Evolutionary conservation across 2,888 invertebrate genomes (phyloP).

Genomic region (Malthinus flaveolus): DNA sequence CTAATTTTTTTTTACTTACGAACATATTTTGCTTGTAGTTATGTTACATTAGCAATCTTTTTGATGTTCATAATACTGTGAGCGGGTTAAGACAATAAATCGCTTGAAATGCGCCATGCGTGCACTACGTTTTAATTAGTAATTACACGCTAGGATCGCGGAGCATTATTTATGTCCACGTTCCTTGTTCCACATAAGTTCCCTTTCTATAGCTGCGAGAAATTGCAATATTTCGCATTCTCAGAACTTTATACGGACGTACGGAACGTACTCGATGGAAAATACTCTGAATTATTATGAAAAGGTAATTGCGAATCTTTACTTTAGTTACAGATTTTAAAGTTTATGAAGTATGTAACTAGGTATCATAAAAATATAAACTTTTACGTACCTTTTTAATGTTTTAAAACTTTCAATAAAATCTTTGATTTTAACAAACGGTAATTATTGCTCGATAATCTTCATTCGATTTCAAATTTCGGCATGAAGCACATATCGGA

Average conservation of each 20-base stretch:
- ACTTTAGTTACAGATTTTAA: slow-evolving; percentile 14
- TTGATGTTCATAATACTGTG: too few species aligned
- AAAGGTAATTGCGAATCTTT: slow-evolving; percentile 9
- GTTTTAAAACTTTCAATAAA: too few species aligned
- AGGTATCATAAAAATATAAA: too few species aligned
- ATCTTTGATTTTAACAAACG: too few species aligned
- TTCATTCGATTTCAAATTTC: too few species aligned
- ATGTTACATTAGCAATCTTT: too few species aligned
- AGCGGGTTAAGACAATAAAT: slow-evolving; percentile 7
- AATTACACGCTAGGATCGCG: slow-evolving; percentile 53
- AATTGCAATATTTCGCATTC: slow-evolving; percentile 52
- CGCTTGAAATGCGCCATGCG: slow-evolving; percentile 40
- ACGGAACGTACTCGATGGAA: slow-evolving; percentile 10
- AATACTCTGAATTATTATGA: slow-evolving; percentile 14
- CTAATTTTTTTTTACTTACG: too few species aligned
- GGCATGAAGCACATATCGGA: too few species aligned
- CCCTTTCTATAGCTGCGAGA: slow-evolving; percentile 49
- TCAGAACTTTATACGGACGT: slow-evolving; percentile 35
- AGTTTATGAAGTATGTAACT: too few species aligned
- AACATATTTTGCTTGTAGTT: too few species aligned
- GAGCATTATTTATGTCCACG: slow-evolving; percentile 54
- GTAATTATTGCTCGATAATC: too few species aligned
- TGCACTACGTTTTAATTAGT: slow-evolving; percentile 55
- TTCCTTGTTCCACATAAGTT: slow-evolving; percentile 51
- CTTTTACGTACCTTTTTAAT: too few species aligned